Conservation (phyloP, 2,797 vertebrate genomes). For the Chelonia mydas region DNA sequence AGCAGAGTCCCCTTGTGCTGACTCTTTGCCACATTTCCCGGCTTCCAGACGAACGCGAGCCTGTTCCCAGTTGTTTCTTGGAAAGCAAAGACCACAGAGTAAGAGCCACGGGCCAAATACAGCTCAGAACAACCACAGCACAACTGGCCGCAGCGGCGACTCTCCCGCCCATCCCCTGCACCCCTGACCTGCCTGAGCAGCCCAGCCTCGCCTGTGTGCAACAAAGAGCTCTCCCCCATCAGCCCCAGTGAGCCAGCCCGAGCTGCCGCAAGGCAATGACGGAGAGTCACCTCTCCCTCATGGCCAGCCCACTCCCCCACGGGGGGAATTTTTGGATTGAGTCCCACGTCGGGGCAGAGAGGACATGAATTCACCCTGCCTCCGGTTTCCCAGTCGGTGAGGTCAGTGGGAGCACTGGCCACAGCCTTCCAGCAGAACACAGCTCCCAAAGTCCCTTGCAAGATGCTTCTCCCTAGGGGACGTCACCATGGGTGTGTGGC, state of each 20-base stretch:
- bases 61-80: slow-evolving; percentile 57
- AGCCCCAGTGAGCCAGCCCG: accelerated
- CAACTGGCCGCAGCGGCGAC: background rate
- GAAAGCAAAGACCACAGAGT: background rate
- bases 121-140: background rate
- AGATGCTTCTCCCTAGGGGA: background rate
- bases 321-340: background rate
- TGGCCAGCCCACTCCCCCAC: background rate
- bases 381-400: background rate
- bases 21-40: slow-evolving; percentile 5
- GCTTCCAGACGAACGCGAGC: slow-evolving; percentile 34
- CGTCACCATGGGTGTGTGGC: background rate
- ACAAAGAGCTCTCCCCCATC: accelerated
- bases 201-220: accelerated
- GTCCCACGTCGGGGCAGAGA: background rate
- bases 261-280: background rate
- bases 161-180: accelerated
- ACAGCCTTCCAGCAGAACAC: background rate
- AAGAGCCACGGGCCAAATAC: background rate
- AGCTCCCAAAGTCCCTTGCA: background rate
- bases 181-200: background rate
- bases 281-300: background rate
- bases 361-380: background rate
- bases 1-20: slow-evolving; percentile 18
- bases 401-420: background rate